A percentile compares a stretch with the other conserved stretches of the same genome.
phyloP scores from a whole-genome alignment of 30 jellyfish, hydroid and myxozoan genomes.

The Hydractinia echinata region DNA sequence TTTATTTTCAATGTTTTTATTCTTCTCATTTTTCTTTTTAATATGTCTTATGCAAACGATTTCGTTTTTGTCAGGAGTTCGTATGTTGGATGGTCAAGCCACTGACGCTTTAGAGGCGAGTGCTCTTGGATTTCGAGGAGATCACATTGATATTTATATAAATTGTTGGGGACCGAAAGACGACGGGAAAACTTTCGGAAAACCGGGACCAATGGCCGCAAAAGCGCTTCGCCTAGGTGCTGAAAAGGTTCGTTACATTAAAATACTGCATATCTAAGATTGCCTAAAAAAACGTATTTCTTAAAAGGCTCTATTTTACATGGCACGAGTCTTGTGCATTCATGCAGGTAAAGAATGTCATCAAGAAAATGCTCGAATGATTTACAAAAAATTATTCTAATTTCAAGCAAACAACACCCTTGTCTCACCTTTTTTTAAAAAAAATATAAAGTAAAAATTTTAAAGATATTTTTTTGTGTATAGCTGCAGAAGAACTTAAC shows the following conservation, averaged over 20 bases:
- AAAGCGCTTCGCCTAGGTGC: constrained; percentile 89
- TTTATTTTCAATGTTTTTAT: not conserved
- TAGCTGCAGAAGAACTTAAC: no score
- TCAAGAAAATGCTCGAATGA: no score
- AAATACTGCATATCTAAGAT: no score
- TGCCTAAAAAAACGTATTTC: no score
- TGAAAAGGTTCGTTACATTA: constrained; percentile 41
- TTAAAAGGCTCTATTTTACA: no score
- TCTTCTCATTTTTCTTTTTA: not conserved
- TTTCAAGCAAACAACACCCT: no score
- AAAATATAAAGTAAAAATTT: no score
- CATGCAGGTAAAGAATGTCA: no score
- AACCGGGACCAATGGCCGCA: constrained; percentile 99
- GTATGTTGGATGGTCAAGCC: constrained; percentile 99
- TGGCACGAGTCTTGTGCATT: no score
- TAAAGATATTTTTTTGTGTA: no score
- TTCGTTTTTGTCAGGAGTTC: constrained; percentile 63
- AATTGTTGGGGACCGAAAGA: constrained; percentile 99
- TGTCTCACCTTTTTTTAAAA: no score
- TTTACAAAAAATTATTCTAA: no score
- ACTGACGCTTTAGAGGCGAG: constrained; percentile 98
- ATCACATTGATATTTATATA: constrained; percentile 87
- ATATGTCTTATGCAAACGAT: not conserved
- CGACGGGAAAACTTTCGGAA: constrained; percentile 99
- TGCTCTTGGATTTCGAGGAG: constrained; percentile 87